Evolutionary conservation across 2,113 vertebrate genomes (phyloP), one percentile per base, ranked within the genome.

Genomic region (Malurus alboscapulatus): DNA sequence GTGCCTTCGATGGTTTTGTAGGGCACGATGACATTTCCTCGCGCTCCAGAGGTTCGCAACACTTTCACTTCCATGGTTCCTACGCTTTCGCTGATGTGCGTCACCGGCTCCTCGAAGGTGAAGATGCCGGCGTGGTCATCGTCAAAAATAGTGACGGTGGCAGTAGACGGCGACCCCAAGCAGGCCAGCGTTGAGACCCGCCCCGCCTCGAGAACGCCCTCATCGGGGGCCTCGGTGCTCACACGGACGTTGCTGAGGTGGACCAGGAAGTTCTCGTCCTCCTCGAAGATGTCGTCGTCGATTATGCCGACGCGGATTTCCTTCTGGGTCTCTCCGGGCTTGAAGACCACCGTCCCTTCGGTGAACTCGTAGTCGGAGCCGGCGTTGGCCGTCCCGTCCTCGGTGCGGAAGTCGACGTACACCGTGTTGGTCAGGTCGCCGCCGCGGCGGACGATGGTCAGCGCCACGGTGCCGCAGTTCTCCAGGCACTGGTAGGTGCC

Each of bases 101-200:
- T 96, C 82, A 98, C 95, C 0, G 98, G 96, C 66, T 99, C 99
- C 97, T 99, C 98, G 22, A 99, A 99, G 4, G 97, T 98, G 85
- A 99, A 99, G 97, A 99, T 99, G 73, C 99, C 99, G 0, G 99
- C 98, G 0, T 99, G 99, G 95, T 99, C 99, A 25, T 99, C 99
- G 0, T 99, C 99, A 44, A 99, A 99, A 92, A 99, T 99, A 73
- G 99, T 99, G 61, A 99, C 98, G 0, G 97, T 98, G 71, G 99
- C 98, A 0, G 98, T 98, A 73, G 96, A 97, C 0, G 98, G 99
- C 6, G 98, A 97, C 2, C 98, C 98, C 16, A 99, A 89, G 66
- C 98, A 98, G 24, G 98, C 98, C 0, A 98, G 85, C 0, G 97
- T 12, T 19, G 98, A 96, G 12, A 96, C 38, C 2, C 98, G 98